A percentile compares a stretch with the other conserved stretches of the same genome.
Conservation (phyloP, 2,113 vertebrate genomes). For the Vidua macroura region DNA sequence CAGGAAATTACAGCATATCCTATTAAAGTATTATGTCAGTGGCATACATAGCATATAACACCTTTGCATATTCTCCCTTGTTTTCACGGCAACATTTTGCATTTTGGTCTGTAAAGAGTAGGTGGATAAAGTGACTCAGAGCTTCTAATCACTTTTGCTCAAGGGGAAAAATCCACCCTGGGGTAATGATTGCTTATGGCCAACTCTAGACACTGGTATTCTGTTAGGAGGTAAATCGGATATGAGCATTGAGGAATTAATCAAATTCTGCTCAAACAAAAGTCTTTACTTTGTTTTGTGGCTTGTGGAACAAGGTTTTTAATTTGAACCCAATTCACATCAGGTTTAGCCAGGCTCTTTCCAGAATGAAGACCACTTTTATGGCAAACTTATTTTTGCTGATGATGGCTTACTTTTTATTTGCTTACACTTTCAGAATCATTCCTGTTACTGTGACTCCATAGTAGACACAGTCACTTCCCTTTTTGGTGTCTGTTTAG, state of each 20-base stretch:
- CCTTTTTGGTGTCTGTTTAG: background rate
- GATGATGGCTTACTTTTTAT: background rate
- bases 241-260: background rate
- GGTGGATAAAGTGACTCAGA: constrained; percentile 47
- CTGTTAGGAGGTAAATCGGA: background rate
- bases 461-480: background rate
- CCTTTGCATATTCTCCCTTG: constrained; percentile 69
- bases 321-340: background rate
- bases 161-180: constrained; percentile 7
- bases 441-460: background rate
- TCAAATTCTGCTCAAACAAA: background rate
- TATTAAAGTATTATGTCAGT: constrained; percentile 76
- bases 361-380: background rate
- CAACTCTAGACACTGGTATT: background rate
- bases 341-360: background rate
- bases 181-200: background rate
- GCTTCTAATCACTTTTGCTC: constrained; percentile 23
- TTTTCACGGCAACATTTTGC: constrained; percentile 50
- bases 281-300: background rate
- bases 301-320: background rate
- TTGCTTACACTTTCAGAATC: background rate
- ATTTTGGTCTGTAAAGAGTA: constrained; percentile 60
- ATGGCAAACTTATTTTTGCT: background rate
- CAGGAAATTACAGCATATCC: constrained; percentile 81
- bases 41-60: constrained; percentile 67